Evolutionary conservation across 1,140 invertebrate genomes (phyloP), one percentile per base, ranked within the genome.

Genomic region (Lucilia cuprina): DNA sequence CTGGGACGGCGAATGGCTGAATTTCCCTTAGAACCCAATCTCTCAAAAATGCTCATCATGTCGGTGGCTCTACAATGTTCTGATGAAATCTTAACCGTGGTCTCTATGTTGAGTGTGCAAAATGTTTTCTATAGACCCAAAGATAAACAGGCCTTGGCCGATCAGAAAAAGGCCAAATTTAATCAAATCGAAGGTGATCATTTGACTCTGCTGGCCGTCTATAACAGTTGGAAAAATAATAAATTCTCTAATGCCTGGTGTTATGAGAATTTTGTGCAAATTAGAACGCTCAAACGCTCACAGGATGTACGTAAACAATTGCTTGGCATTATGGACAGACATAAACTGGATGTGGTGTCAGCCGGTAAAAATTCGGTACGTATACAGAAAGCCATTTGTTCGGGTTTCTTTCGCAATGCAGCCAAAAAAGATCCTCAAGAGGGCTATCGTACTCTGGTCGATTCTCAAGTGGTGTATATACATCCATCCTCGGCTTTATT

Each of bases 11-110:
- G 98, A 91, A 99, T 99, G 99, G 99, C 99, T 0, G 99, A 99
- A 92, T 99, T 99, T 91, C 99, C 99, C 0, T 91, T 99, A 74
- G 99, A 99, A 88, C 99, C 99, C 0, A 98, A 98, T 92, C 93
- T 99, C n/a, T 98, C 98, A 0, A 99, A 99, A 93, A 98, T 99
- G 94, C 92, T 99, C 0, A 99, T 99, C 74, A 99, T 99, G 98
- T 99, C 98, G 0, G 99, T 99, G 1, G 97, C 99, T 47, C 92
- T 99, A n/a, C 96, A 97, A 85, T 99, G 99, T 89, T 99, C 98
- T 2, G 99, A 99, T 91, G 99, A 99, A 92, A 97, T 99, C 83
- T 92, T 99, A 0, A 99, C 99, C 0, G 98, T 99, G 83, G 98
- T 99, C 0, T 99, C 98, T 2, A 99, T 99, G 99, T 92, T 99